A percentile compares a stretch with the other conserved stretches of the same genome.
Evolutionary conservation across 1,140 invertebrate species (phyloP).

Genomic region (Pachyrhynchus sulphureomaculatus): DNA sequence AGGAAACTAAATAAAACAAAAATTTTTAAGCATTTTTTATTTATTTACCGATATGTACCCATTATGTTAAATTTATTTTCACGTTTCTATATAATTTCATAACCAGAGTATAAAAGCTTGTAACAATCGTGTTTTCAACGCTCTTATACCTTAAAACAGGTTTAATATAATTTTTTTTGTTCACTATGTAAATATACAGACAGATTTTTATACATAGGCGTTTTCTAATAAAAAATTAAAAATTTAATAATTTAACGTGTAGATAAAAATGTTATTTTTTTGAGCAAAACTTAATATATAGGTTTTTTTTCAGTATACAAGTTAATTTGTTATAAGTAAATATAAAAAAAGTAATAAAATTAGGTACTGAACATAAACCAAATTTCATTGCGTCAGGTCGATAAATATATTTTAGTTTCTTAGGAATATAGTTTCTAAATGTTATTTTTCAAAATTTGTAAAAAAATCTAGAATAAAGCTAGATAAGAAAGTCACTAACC

Average conservation of each 20-base stretch:
- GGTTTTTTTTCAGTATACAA: background rate
- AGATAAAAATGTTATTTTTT: slow-evolving; percentile 14
- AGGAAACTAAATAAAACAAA: slow-evolving; percentile 4
- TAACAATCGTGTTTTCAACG: slow-evolving; percentile 7
- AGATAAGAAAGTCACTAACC: slow-evolving; percentile 4
- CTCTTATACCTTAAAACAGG: slow-evolving; percentile 19
- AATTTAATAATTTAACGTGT: slow-evolving; percentile 5
- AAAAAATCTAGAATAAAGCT: background rate
- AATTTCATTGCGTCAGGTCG: too few relatives aligned
- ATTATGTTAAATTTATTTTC: slow-evolving; percentile 34
- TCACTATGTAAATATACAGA: slow-evolving; percentile 30
- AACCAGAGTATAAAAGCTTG: slow-evolving; percentile 29
- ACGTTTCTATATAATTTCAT: slow-evolving; percentile 29
- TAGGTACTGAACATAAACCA: too few relatives aligned
- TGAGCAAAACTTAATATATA: slow-evolving; percentile 9
- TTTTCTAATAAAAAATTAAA: slow-evolving; percentile 23
- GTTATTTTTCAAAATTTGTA: background rate
- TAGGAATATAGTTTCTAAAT: background rate
- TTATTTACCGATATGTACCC: slow-evolving; percentile 41
- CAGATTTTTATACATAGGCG: slow-evolving; percentile 34
- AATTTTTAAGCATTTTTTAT: slow-evolving; percentile 22
- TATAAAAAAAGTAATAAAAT: too few relatives aligned
- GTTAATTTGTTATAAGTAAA: too few relatives aligned
- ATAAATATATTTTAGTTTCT: too few relatives aligned
- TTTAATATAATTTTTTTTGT: slow-evolving; percentile 8